Evolutionary conservation across 2,113 vertebrate species (phyloP), one percentile per base, ranked within the genome.

Genomic region (Conger conger): DNA sequence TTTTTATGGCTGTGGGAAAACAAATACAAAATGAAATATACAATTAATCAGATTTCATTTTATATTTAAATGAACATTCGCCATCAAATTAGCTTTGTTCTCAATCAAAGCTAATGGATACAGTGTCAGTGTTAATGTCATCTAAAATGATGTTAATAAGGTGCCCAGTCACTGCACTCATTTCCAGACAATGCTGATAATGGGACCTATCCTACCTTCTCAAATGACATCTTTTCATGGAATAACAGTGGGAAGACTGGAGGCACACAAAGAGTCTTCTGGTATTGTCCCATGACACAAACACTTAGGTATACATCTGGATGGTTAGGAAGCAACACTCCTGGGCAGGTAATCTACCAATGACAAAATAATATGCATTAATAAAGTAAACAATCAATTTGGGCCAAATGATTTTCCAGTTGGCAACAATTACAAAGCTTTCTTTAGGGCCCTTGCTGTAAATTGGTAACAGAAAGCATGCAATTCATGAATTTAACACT

Each of bases 301-400:
- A 97, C 95, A 88, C 95, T 93, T 86, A 99, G 93, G 94, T 97
- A 98, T 91, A 99, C 89, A 5, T 96, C 92, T 37, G 95, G 93
- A 89, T 93, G 94, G 88, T 94, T 94, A 81, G 94, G 92, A 81
- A 99, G 91, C 68, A 94, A 83, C 81, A 97, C 94, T 85, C 96
- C 97, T 0, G 96, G 97, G 91, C 97, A 99, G 86, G 96, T 96
- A 90, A 99, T 90, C 98, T 99, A 90, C 90, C 77, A 94, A 80
- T 89, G 11, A 20, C 45, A 88, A 83, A 60, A 86, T 85, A 38
- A 76, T 53, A 54, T 9, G 9, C 1, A 82, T 50, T 63, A 45
- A 23, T 77, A 16, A 68, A 23, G 20, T 80, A 84, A n/a, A 76
- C n/a, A 27, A 27, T 63, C 57, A 63, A 63, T 27, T 50, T 50